Conservation (phyloP, 1,140 invertebrate species). For the Penaeus indicus region DNA sequence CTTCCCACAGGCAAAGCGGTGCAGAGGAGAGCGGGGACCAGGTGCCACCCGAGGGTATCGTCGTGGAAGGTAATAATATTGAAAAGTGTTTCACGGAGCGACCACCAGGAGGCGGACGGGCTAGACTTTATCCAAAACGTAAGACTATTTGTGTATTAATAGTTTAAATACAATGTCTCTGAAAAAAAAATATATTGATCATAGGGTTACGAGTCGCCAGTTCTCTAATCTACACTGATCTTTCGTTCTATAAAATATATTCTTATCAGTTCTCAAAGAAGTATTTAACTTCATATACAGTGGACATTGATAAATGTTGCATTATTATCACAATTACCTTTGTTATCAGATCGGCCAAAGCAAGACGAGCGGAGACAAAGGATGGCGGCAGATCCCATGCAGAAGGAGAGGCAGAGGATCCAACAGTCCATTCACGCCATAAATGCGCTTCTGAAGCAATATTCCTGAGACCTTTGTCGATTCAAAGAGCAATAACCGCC, state of each 20-base stretch:
- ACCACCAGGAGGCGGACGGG: conserved; percentile 28
- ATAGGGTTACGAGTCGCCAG: too few relatives aligned
- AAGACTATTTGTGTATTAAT: neutral
- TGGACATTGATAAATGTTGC: neutral
- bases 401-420: conserved; percentile 41
- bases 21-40: too few relatives aligned
- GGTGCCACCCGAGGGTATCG: conserved; percentile 6
- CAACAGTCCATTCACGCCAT: conserved; percentile 52
- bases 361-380: conserved; percentile 1
- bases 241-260: too few relatives aligned
- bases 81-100: conserved; percentile 55
- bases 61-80: conserved; percentile 55
- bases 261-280: too few relatives aligned
- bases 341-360: conserved; percentile 24
- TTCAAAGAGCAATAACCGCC: too few relatives aligned
- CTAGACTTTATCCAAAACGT: conserved; percentile 54
- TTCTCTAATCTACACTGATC: too few relatives aligned
- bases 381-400: conserved; percentile 1
- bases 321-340: neutral
- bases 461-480: conserved; percentile 13
- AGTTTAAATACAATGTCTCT: neutral
- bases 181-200: neutral
- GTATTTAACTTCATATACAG: neutral
- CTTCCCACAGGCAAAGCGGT: too few relatives aligned
- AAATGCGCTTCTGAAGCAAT: conserved; percentile 54